Evolutionary conservation across 2,888 invertebrate genomes (phyloP).

Genomic region (Sminthurides aquaticus): DNA sequence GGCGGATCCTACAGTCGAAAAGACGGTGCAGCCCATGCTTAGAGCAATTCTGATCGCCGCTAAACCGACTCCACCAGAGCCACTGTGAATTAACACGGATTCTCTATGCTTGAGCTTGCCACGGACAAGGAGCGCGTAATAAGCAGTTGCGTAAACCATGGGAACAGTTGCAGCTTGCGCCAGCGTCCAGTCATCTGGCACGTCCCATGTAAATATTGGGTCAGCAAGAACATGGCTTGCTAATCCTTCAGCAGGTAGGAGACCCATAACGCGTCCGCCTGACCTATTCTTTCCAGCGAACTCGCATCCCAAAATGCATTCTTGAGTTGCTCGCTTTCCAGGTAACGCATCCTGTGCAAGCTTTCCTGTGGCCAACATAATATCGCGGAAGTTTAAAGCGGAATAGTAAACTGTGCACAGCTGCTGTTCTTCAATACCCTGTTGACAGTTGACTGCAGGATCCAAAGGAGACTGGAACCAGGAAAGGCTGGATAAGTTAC

Average conservation of each 20-base stretch:
- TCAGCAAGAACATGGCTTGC: no score
- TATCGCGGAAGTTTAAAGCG: slow-evolving; percentile 84
- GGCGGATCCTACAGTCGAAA: slow-evolving; percentile 62
- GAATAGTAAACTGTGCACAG: slow-evolving; percentile 62
- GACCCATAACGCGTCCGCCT: slow-evolving; percentile 49
- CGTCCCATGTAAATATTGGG: slow-evolving; percentile 51
- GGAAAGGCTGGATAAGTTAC: slow-evolving; percentile 74
- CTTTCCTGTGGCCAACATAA: no score
- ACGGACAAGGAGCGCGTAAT: slow-evolving; percentile 55
- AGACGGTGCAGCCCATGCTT: slow-evolving; percentile 58
- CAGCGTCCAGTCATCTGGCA: slow-evolving; percentile 56
- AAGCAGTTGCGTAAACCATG: no score
- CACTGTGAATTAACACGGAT: slow-evolving; percentile 48
- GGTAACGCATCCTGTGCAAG: slow-evolving; percentile 76
- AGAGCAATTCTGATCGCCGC: slow-evolving; percentile 69
- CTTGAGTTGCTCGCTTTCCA: slow-evolving; percentile 47
- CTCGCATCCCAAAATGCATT: slow-evolving; percentile 57
- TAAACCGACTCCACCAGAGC: slow-evolving; percentile 68
- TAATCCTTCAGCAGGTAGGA: slow-evolving; percentile 50
- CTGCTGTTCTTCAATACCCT: slow-evolving; percentile 13
- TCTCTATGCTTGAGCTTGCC: slow-evolving; percentile 52
- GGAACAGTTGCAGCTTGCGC: slow-evolving; percentile 62
- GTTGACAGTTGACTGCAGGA: not conserved
- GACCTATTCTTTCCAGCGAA: slow-evolving; percentile 50
- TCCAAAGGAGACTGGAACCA: slow-evolving; percentile 63